A percentile compares a stretch with the other conserved stretches of the same genome.
Conservation (phyloP, 2,888 invertebrate species). For the Cecidostiba fungosa region DNA sequence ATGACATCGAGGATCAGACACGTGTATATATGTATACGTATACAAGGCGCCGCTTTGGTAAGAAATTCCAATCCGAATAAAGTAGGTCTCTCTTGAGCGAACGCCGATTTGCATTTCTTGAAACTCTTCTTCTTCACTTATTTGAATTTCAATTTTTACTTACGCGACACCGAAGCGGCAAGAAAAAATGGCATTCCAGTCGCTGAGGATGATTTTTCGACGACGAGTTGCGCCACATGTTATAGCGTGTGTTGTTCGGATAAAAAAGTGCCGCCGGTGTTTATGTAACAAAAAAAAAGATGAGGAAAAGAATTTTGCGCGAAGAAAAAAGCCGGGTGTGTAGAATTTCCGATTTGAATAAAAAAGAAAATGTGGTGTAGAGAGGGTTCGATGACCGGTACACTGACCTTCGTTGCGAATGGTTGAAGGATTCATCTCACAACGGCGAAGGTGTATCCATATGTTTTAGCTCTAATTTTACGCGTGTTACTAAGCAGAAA, state of each 20-base stretch:
- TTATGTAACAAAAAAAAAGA: neutral
- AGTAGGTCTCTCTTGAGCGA: slow-evolving; percentile 8
- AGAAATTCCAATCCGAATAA: slow-evolving; percentile 39
- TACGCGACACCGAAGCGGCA: neutral
- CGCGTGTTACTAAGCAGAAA: neutral
- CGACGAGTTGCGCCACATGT: neutral
- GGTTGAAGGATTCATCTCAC: neutral
- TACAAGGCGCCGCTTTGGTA: neutral
- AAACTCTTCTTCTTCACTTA: slow-evolving; percentile 14
- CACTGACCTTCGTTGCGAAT: neutral
- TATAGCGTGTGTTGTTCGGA: neutral
- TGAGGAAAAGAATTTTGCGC: neutral
- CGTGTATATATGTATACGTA: no score
- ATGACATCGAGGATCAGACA: slow-evolving; percentile 35
- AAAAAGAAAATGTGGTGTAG: neutral
- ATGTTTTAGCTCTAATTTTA: neutral
- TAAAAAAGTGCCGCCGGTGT: neutral
- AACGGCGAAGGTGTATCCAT: neutral
- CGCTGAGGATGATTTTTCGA: neutral
- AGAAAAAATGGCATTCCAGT: slow-evolving; percentile 4
- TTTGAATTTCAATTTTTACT: slow-evolving; percentile 55
- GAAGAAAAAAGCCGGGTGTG: neutral
- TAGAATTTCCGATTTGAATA: neutral
- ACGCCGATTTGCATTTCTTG: slow-evolving; percentile 44
- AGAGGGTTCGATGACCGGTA: neutral